Evolutionary conservation across 2,888 invertebrate genomes (phyloP), one percentile per base, ranked within the genome.

Genomic region (Calliphora vomitoria): DNA sequence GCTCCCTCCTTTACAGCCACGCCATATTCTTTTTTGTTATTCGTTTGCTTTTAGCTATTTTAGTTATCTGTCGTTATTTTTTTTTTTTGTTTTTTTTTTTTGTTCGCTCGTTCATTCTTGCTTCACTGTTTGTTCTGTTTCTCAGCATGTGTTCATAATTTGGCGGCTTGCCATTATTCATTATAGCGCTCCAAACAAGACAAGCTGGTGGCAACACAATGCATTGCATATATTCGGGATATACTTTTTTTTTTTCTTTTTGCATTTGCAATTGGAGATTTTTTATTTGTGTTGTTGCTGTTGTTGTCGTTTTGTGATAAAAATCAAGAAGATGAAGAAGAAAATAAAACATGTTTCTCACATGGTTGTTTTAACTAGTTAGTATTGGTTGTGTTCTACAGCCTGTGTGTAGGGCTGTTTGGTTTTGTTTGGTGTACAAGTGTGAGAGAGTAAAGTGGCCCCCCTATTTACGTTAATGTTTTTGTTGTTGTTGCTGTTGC

Each of bases 161-260:
- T 92, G 91, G 92, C 91, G 92, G 92, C 91, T 91, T 91, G 92
- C 92, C 91, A 92, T 92, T 91, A 68, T 85, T 87, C 75, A 85
- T 85, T 87, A 75, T 82, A 53, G 35, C 55, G 82, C 83, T 81
- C 83, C 88, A 81, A 88, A 82, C 75, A 72, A 78, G 84, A 85
- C 80, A 82, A 68, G 78, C 74, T 87, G 83, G 64, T 84, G 82
- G 87, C 79, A 74, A 74, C 84, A 64, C 15, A 81, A 50, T 58
- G 20, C 69, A 80, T 64, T 78, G 41, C 31, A 85, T 75, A 74
- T 71, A 71, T 82, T 72, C 50, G 60, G 38, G 35, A 60, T 13
- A 62, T 50, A 5, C 55, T 66, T 68, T 50, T 75, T 47, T 66
- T 75, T 69, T 66, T 68, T 50, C 69, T 47, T 66, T 75, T 69